phyloP scores from a whole-genome alignment of 1,140 invertebrate genomes.

The Drosophila baimaii region DNA sequence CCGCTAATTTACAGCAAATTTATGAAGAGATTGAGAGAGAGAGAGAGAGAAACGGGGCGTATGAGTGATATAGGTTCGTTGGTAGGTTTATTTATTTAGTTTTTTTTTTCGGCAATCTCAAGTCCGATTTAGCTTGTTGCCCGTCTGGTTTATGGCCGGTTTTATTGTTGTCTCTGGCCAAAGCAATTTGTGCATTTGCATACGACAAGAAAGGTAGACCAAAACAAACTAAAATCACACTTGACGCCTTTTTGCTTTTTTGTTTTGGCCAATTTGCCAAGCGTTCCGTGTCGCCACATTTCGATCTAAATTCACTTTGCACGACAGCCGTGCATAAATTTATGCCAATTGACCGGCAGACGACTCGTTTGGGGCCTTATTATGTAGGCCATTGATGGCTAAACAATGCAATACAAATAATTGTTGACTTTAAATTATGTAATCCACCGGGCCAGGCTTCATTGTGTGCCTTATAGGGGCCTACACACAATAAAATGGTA shows the following conservation, averaged over 20 bases:
- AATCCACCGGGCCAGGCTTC: slow-evolving; percentile 3
- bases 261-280: slow-evolving; percentile 62
- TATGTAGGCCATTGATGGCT: slow-evolving; percentile 34
- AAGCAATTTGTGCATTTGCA: slow-evolving; percentile 74
- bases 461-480: neutral
- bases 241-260: slow-evolving; percentile 14
- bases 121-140: slow-evolving; percentile 22
- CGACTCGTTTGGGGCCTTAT: slow-evolving; percentile 14
- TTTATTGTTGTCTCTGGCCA: slow-evolving; percentile 59
- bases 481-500: neutral
- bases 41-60: slow-evolving; percentile 50
- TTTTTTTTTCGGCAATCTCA: slow-evolving; percentile 40
- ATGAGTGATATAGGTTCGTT: slow-evolving; percentile 70
- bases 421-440: slow-evolving; percentile 12
- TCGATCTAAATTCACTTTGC: slow-evolving; percentile 54
- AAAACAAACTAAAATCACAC: slow-evolving; percentile 35
- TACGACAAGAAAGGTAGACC: slow-evolving; percentile 50
- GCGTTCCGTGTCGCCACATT: slow-evolving; percentile 63
- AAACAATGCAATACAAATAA: slow-evolving; percentile 13
- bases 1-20: slow-evolving; percentile 84
- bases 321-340: slow-evolving; percentile 27
- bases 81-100: slow-evolving; percentile 38
- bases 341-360: slow-evolving; percentile 32
- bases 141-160: slow-evolving; percentile 31
- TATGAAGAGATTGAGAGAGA: slow-evolving; percentile 46